Conservation (phyloP, 2,797 vertebrate species). For the Anolis apletophallus region DNA sequence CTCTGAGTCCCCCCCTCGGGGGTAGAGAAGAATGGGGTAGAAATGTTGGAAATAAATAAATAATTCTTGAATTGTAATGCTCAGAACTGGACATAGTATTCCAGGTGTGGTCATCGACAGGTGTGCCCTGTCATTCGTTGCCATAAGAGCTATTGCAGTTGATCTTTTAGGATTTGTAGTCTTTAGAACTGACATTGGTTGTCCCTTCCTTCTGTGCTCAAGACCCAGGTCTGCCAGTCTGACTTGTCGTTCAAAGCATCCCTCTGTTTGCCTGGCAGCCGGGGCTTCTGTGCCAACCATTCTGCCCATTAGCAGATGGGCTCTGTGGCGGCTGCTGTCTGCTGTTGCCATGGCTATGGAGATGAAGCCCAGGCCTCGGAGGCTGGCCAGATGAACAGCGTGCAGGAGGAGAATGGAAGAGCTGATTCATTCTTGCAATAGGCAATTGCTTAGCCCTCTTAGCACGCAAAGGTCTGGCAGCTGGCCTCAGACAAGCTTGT, state of each 20-base stretch:
- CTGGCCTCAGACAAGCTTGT: too few relatives aligned
- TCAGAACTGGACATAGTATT: too few relatives aligned
- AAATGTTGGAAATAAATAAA: too few relatives aligned
- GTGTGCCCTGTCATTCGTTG: too few relatives aligned
- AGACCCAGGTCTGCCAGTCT: not conserved
- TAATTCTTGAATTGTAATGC: too few relatives aligned
- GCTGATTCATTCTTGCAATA: not conserved
- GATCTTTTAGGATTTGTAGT: too few relatives aligned
- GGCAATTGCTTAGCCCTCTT: not conserved
- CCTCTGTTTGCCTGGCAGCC: not conserved
- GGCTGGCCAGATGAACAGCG: constrained; percentile 3
- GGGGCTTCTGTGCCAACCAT: accelerated
- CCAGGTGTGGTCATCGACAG: too few relatives aligned
- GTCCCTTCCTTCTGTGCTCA: too few relatives aligned
- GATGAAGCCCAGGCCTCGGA: not conserved
- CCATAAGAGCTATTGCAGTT: too few relatives aligned
- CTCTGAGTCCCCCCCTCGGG: too few relatives aligned
- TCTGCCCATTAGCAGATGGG: constrained; percentile 4
- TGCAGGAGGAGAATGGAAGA: not conserved
- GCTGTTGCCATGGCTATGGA: constrained; percentile 45
- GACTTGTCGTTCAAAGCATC: not conserved
- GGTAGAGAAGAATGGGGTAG: too few relatives aligned
- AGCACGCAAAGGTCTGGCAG: not conserved
- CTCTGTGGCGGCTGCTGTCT: not conserved
- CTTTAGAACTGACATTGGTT: too few relatives aligned